These are phyloP conservation scores for Rhabdomys pumilio DNA, from an alignment of 2,797 vertebrate genomes.

Conservation along the genomic window DNA sequence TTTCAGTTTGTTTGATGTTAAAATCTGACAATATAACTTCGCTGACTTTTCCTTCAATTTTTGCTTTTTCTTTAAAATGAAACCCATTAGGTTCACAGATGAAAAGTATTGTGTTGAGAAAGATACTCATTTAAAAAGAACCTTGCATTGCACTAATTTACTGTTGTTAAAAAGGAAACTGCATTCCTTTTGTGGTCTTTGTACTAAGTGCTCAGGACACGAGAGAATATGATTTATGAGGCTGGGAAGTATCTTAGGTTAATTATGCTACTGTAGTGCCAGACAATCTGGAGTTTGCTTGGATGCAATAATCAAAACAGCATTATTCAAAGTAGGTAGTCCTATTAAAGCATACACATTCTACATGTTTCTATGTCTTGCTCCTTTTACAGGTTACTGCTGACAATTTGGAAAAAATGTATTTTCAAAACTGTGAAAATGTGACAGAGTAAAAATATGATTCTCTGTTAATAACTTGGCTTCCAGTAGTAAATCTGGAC, in stretches of 20 bases:
- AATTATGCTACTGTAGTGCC: slow-evolving; percentile 27
- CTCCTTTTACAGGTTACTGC: slow-evolving; percentile 76
- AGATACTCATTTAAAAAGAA: slow-evolving; percentile 54
- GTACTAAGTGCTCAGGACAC: slow-evolving; percentile 61
- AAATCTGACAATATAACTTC: slow-evolving; percentile 55
- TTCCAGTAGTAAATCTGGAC: background rate
- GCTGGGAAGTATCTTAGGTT: slow-evolving; percentile 61
- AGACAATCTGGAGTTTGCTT: slow-evolving; percentile 50
- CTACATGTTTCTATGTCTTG: slow-evolving; percentile 64
- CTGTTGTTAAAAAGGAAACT: slow-evolving; percentile 31
- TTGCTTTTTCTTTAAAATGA: slow-evolving; percentile 62
- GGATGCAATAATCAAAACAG: slow-evolving; percentile 15
- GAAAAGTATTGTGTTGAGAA: slow-evolving; percentile 54
- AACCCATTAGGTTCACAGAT: slow-evolving; percentile 41
- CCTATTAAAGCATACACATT: slow-evolving; percentile 73
- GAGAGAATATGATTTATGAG: slow-evolving; percentile 56
- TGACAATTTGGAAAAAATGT: slow-evolving; percentile 67
- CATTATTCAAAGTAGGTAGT: slow-evolving; percentile 76
- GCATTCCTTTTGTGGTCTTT: slow-evolving; percentile 52
- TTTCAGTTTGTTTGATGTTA: slow-evolving; percentile 34
- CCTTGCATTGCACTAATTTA: slow-evolving; percentile 8
- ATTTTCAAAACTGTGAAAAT: slow-evolving; percentile 52
- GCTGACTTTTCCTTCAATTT: slow-evolving; percentile 61
- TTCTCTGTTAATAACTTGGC: slow-evolving; percentile 56
- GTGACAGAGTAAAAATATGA: slow-evolving; percentile 40